Evolutionary conservation across 2,113 vertebrate genomes (phyloP).

Genomic region (Petrocephalus microphthalmus): DNA sequence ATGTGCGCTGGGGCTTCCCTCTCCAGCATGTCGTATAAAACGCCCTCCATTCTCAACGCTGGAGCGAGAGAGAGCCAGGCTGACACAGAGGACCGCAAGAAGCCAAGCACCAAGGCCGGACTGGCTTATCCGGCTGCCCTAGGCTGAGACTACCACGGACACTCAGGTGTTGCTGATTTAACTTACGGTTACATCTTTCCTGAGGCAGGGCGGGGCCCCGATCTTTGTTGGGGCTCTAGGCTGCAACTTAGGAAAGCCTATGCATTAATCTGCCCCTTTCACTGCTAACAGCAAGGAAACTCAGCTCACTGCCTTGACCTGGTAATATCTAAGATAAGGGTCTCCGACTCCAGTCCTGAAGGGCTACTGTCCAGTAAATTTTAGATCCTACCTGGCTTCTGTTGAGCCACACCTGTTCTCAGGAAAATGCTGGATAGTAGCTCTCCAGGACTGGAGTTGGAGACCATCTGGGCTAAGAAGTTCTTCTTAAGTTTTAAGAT

Average conservation of each 20-base stretch:
- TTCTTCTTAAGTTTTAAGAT: neutral
- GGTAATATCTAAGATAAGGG: too few species aligned
- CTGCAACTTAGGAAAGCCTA: neutral
- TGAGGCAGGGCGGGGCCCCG: neutral
- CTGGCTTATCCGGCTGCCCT: neutral
- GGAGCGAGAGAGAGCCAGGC: conserved; percentile 46
- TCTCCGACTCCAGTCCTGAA: too few species aligned
- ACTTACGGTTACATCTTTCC: neutral
- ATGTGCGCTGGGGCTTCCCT: conserved; percentile 85
- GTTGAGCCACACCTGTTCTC: too few species aligned
- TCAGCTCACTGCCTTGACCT: neutral
- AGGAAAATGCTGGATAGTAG: too few species aligned
- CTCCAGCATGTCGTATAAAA: conserved; percentile 95
- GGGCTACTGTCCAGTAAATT: too few species aligned
- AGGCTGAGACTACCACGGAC: neutral
- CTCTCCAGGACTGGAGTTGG: too few species aligned
- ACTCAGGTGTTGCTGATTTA: neutral
- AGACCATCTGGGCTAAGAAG: too few species aligned
- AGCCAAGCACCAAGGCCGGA: neutral
- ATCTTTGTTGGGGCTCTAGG: neutral
- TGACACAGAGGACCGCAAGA: conserved; percentile 19
- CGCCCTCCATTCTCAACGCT: conserved; percentile 96
- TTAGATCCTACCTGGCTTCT: too few species aligned
- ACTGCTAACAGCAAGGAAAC: neutral
- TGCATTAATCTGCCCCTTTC: neutral